These are phyloP conservation scores for Eurytoma californica DNA, from an alignment of 2,888 invertebrate species.

Conservation along the genomic window DNA sequence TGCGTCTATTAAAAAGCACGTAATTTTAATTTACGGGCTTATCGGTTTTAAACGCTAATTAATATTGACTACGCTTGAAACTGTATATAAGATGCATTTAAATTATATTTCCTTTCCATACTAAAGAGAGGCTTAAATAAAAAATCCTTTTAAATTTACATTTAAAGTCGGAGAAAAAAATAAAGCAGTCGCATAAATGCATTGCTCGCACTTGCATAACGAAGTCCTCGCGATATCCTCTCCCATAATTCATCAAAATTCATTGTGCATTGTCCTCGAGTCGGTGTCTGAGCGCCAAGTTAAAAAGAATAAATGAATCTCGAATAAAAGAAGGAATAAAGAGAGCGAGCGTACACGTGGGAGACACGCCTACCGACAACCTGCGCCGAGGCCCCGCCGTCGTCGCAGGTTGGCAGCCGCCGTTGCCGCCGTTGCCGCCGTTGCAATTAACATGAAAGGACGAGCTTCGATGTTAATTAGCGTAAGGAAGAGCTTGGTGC, in stretches of 20 bases:
- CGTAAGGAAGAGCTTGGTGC: slow-evolving; percentile 60
- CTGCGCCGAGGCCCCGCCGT: slow-evolving; percentile 39
- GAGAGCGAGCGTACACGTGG: slow-evolving; percentile 58
- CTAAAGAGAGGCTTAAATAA: too few relatives aligned
- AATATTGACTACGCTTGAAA: too few relatives aligned
- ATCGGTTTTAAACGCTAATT: too few relatives aligned
- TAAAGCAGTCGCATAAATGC: neutral
- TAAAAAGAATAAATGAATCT: slow-evolving; percentile 48
- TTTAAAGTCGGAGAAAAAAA: too few relatives aligned
- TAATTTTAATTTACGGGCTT: too few relatives aligned
- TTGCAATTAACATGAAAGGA: slow-evolving; percentile 67
- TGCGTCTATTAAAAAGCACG: too few relatives aligned
- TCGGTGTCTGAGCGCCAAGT: neutral
- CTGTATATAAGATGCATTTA: too few relatives aligned
- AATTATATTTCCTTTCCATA: too few relatives aligned
- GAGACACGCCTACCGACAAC: slow-evolving; percentile 64
- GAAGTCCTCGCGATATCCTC: neutral
- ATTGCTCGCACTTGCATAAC: neutral
- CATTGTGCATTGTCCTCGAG: slow-evolving; percentile 50
- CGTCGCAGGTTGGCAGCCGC: slow-evolving; percentile 26
- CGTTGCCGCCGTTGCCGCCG: slow-evolving; percentile 43
- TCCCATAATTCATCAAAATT: slow-evolving; percentile 50
- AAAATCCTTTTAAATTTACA: too few relatives aligned
- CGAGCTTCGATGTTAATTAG: slow-evolving; percentile 70
- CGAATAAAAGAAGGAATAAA: slow-evolving; percentile 39